Evolutionary conservation across 2,113 vertebrate species (phyloP).

Genomic region (Corythoichthys intestinalis): DNA sequence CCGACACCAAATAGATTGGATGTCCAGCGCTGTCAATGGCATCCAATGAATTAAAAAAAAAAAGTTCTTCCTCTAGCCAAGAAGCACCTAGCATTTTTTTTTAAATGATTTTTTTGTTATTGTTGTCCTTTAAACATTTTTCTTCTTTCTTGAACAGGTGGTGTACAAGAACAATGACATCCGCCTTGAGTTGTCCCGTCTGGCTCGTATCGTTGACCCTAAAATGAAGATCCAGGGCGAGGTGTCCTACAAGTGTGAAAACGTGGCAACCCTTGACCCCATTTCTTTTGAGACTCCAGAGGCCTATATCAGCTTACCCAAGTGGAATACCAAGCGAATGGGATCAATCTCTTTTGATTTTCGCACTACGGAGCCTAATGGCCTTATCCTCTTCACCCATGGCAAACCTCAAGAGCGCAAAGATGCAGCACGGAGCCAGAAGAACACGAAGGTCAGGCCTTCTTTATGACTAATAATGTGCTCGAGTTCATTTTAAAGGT

Average conservation of each 20-base stretch:
- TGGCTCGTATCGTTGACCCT: slow-evolving; percentile 92
- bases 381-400: slow-evolving; percentile 95
- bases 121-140: no score
- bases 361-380: slow-evolving; percentile 93
- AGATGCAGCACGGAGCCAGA: slow-evolving; percentile 83
- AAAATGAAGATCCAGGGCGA: slow-evolving; percentile 99
- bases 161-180: slow-evolving; percentile 99
- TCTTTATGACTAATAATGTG: not conserved
- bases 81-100: no score
- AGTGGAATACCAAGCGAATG: slow-evolving; percentile 99
- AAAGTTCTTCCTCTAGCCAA: no score
- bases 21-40: no score
- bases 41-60: no score
- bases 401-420: slow-evolving; percentile 96
- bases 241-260: slow-evolving; percentile 93
- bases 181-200: slow-evolving; percentile 91
- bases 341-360: slow-evolving; percentile 98
- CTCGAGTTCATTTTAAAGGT: not conserved
- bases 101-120: no score
- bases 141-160: slow-evolving; percentile 72
- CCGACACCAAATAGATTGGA: no score
- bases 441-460: slow-evolving; percentile 83
- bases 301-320: slow-evolving; percentile 95
- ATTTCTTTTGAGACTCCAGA: slow-evolving; percentile 98
- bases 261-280: slow-evolving; percentile 93